phyloP scores from a whole-genome alignment of 2,113 vertebrate species.

The Hyaena hyaena region DNA sequence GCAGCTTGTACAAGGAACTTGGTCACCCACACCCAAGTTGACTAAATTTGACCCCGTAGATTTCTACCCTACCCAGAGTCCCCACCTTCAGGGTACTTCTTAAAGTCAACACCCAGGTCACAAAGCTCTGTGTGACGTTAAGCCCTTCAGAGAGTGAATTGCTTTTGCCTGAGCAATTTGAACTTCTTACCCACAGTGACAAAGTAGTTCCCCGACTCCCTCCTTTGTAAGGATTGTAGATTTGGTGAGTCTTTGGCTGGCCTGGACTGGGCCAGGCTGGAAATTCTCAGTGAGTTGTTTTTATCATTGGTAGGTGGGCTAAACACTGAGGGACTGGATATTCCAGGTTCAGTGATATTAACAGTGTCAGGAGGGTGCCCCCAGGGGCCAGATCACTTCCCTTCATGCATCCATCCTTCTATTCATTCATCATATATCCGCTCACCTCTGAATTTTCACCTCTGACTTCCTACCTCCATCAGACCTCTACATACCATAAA shows the following conservation, averaged over 20 bases:
- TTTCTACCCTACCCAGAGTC: background rate
- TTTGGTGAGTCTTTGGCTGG: background rate
- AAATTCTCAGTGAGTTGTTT: slow-evolving; percentile 49
- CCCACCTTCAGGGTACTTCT: background rate
- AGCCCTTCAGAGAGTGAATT: background rate
- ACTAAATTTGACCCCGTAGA: background rate
- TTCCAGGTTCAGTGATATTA: background rate
- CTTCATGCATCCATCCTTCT: background rate
- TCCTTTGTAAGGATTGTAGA: background rate
- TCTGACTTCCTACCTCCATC: background rate
- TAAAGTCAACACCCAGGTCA: background rate
- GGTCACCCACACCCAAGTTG: background rate
- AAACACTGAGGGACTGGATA: background rate
- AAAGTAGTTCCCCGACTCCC: background rate
- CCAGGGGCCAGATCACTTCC: background rate
- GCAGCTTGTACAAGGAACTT: background rate
- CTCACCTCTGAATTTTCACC: background rate
- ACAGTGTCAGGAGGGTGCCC: background rate
- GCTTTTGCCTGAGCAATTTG: background rate
- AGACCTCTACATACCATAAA: background rate
- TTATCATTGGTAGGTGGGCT: slow-evolving; percentile 64
- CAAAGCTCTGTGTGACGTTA: background rate
- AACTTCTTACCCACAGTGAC: background rate
- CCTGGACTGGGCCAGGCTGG: background rate
- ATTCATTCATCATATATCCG: background rate